Evolutionary conservation across 2,797 vertebrate species (phyloP).

Genomic region (Lagorchestes hirsutus): DNA sequence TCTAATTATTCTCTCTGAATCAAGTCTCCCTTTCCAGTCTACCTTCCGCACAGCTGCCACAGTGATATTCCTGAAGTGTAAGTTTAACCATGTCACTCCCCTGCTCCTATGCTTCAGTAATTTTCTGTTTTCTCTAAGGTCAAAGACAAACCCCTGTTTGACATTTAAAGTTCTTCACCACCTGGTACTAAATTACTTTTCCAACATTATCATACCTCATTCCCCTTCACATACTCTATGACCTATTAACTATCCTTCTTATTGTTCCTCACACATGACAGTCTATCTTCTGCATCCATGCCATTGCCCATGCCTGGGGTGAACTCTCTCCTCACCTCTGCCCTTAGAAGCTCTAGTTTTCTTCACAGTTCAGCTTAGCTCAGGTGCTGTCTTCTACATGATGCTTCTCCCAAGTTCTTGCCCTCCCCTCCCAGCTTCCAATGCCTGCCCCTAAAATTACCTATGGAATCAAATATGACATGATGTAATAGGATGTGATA

Average conservation of each 20-base stretch:
- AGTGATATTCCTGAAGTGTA: not conserved
- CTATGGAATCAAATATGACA: not conserved
- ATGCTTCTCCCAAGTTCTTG: not conserved
- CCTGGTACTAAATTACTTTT: not conserved
- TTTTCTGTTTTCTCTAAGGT: not conserved
- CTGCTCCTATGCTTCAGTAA: not conserved
- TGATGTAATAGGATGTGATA: not conserved
- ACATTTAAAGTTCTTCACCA: not conserved
- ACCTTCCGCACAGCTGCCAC: not conserved
- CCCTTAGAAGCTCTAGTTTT: not conserved
- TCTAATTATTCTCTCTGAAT: not conserved
- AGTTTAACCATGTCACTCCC: not conserved
- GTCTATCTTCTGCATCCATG: not conserved
- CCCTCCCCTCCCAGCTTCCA: not conserved
- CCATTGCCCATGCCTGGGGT: not conserved
- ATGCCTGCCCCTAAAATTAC: not conserved
- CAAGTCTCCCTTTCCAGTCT: not conserved
- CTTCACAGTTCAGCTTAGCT: not conserved
- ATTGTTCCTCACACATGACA: not conserved
- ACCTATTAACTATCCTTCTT: not conserved
- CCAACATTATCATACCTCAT: not conserved
- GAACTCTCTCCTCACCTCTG: not conserved
- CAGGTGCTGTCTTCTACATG: not conserved
- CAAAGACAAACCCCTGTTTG: not conserved
- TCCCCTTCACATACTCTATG: not conserved